Percentiles rank a stretch among this genome's conserved stretches.
These are phyloP conservation scores for Martes martes DNA, from an alignment of 2,113 vertebrate genomes.

Conservation along the genomic window DNA sequence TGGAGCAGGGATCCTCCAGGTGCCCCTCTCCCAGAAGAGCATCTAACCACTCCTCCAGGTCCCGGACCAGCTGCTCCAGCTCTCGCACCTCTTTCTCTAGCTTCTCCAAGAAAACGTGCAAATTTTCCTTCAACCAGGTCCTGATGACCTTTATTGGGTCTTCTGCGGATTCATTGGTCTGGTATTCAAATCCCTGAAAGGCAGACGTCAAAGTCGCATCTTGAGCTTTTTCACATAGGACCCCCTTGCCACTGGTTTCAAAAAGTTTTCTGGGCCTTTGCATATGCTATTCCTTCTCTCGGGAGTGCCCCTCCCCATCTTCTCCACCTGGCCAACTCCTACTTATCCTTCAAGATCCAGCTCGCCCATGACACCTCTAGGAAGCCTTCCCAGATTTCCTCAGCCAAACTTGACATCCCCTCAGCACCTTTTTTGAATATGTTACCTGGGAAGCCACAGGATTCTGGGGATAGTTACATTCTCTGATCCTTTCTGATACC, in stretches of 20 bases:
- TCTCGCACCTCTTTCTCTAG: conserved; percentile 51
- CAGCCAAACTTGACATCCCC: neutral
- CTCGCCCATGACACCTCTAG: neutral
- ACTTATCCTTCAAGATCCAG: neutral
- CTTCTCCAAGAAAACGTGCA: conserved; percentile 48
- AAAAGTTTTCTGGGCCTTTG: neutral
- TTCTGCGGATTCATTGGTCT: neutral
- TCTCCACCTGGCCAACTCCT: neutral
- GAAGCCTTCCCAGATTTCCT: neutral
- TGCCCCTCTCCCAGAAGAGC: conserved; percentile 28
- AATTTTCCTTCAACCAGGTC: conserved; percentile 57
- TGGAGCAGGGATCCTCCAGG: neutral
- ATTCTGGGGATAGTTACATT: conserved; percentile 45
- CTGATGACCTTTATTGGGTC: neutral
- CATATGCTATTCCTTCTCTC: neutral
- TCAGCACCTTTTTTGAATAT: neutral
- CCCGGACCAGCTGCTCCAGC: conserved; percentile 25
- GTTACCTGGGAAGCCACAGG: conserved; percentile 64
- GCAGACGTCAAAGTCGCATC: neutral
- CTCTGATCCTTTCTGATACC: conserved; percentile 35
- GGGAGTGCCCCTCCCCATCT: neutral
- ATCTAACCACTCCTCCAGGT: conserved; percentile 65
- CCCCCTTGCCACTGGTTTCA: neutral
- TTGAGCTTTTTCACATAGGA: neutral
- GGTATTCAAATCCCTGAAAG: conserved; percentile 60